These are phyloP conservation scores for Lineus longissimus DNA, from an alignment of 1,140 invertebrate genomes.

Conservation along the genomic window DNA sequence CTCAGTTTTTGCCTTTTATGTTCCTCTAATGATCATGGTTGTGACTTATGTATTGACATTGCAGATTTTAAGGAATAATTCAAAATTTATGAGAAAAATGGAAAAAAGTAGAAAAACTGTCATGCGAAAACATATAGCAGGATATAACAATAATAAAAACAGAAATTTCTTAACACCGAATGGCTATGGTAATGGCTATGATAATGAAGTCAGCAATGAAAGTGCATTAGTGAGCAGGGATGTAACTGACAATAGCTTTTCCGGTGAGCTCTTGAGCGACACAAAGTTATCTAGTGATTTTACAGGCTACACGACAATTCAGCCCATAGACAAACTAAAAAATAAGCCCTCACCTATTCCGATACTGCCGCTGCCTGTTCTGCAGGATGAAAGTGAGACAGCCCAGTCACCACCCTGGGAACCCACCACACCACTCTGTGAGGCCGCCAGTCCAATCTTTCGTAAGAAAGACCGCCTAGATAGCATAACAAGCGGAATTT, in stretches of 20 bases:
- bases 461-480: not conserved
- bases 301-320: not conserved
- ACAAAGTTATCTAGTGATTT: not conserved
- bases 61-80: conserved; percentile 53
- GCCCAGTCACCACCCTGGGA: not conserved
- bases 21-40: conserved; percentile 90
- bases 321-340: too few species aligned
- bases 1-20: conserved; percentile 91
- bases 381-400: not conserved
- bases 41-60: conserved; percentile 89
- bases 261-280: not conserved
- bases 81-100: conserved; percentile 35
- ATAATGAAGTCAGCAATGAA: not conserved
- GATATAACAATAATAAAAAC: not conserved
- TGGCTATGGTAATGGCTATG: not conserved
- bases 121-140: not conserved
- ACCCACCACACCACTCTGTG: not conserved
- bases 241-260: not conserved
- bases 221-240: not conserved
- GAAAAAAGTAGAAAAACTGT: conserved; percentile 11
- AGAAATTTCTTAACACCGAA: not conserved
- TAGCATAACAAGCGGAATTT: not conserved
- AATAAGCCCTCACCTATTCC: not conserved
- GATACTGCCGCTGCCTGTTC: not conserved
- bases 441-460: not conserved